These are phyloP conservation scores for Limenitis camilla DNA, from an alignment of 2,888 invertebrate species.

Conservation along the genomic window DNA sequence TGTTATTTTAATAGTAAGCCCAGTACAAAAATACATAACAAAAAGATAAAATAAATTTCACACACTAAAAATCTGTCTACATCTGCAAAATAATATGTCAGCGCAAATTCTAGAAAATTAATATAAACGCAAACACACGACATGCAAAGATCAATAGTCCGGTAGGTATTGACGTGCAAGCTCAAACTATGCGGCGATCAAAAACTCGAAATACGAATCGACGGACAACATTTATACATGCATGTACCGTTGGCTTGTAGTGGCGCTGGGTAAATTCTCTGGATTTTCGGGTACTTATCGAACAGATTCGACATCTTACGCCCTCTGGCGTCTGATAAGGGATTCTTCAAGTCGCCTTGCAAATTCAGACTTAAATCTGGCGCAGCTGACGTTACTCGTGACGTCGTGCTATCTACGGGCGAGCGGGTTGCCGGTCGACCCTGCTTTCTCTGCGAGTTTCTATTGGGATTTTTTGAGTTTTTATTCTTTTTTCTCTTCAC, in stretches of 20 bases:
- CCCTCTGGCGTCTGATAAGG: constrained; percentile 59
- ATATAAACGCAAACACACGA: constrained; percentile 50
- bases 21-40: constrained; percentile 1
- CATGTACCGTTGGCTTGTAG: constrained; percentile 66
- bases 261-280: constrained; percentile 83
- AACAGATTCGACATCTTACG: constrained; percentile 80
- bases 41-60: constrained; percentile 1
- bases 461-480: constrained; percentile 71
- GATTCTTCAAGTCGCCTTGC: constrained; percentile 55
- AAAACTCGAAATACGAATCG: constrained; percentile 45
- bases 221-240: constrained; percentile 58
- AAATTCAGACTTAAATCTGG: constrained; percentile 62
- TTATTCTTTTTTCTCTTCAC: constrained; percentile 73
- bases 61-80: constrained; percentile 25
- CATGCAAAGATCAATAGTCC: constrained; percentile 56
- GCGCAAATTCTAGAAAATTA: constrained; percentile 36
- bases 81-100: constrained; percentile 27
- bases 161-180: constrained; percentile 58
- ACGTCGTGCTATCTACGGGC: constrained; percentile 72
- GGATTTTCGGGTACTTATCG: constrained; percentile 83
- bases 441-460: constrained; percentile 70
- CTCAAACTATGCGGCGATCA: constrained; percentile 44
- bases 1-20: constrained; percentile 17
- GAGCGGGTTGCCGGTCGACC: constrained; percentile 71
- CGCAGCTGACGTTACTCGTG: constrained; percentile 42